These are phyloP conservation scores for Philereme transversata DNA, from an alignment of 2,888 invertebrate species.

Conservation along the genomic window DNA sequence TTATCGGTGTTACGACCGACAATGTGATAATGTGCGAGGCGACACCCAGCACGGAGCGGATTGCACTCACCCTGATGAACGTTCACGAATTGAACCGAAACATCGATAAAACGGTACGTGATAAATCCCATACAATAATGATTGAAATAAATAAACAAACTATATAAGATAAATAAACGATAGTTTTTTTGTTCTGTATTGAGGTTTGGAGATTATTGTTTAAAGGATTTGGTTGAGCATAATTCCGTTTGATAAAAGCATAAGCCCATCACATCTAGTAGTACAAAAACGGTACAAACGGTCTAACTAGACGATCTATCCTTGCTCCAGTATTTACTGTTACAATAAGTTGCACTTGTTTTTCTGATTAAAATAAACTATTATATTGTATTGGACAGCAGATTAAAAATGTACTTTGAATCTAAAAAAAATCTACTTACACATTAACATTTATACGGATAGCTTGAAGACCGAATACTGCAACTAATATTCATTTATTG, in stretches of 20 bases:
- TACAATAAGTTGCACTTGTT: constrained; percentile 36
- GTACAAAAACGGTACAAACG: constrained; percentile 27
- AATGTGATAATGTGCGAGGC: not conserved
- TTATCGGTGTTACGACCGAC: not conserved
- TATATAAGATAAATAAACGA: too few species aligned
- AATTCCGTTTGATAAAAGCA: constrained; percentile 6
- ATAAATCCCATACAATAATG: too few species aligned
- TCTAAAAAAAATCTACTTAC: constrained; percentile 20
- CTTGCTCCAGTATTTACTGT: constrained; percentile 29
- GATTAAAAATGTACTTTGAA: constrained; percentile 22
- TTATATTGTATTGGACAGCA: constrained; percentile 39
- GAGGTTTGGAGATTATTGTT: too few species aligned
- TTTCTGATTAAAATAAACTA: constrained; percentile 29
- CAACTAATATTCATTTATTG: constrained; percentile 38
- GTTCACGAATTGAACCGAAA: too few species aligned
- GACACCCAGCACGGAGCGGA: too few species aligned
- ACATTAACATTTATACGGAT: constrained; percentile 17
- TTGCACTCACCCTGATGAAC: too few species aligned
- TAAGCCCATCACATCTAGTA: constrained; percentile 9
- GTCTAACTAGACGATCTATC: constrained; percentile 24
- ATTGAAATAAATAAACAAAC: too few species aligned
- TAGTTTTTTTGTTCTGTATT: too few species aligned
- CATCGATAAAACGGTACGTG: too few species aligned
- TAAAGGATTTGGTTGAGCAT: constrained; percentile 5
- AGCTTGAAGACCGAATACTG: constrained; percentile 26